Conservation (phyloP, 1,140 invertebrate genomes). For the Drosophila fuyamai region DNA sequence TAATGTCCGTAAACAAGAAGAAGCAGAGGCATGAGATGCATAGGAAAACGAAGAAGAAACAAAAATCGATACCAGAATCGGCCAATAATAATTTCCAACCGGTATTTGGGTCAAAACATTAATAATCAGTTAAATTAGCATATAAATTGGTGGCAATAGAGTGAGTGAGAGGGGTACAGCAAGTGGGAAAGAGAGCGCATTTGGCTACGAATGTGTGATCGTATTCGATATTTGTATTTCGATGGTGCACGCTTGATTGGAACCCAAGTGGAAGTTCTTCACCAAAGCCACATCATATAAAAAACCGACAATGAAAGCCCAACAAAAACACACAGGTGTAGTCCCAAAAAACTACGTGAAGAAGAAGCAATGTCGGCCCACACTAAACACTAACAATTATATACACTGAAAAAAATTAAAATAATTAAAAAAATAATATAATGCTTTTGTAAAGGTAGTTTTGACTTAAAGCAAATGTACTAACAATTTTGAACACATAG, state of each 20-base stretch:
- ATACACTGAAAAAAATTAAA: not conserved
- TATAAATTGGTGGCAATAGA: conserved; percentile 78
- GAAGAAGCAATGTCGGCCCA: conserved; percentile 33
- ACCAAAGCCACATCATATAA: conserved; percentile 33
- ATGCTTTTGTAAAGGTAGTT: too few relatives aligned
- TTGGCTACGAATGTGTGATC: conserved; percentile 47
- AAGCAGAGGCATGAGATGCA: conserved; percentile 24
- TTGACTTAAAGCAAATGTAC: too few relatives aligned
- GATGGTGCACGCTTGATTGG: conserved; percentile 52
- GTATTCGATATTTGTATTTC: conserved; percentile 46
- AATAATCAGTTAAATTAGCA: conserved; percentile 84
- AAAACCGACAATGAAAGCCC: conserved; percentile 66
- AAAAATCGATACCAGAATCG: conserved; percentile 72
- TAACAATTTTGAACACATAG: too few relatives aligned
- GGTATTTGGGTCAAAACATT: conserved; percentile 84
- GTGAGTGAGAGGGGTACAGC: not conserved
- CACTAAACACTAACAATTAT: conserved; percentile 22
- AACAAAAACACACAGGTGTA: conserved; percentile 64
- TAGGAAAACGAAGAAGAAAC: conserved; percentile 41
- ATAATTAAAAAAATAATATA: too few relatives aligned
- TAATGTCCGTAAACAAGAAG: conserved; percentile 37
- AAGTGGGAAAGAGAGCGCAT: conserved; percentile 18
- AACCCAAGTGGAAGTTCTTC: conserved; percentile 46
- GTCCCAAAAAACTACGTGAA: conserved; percentile 34
- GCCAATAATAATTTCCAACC: conserved; percentile 77